Base-by-base conservation (phyloP, 2,797 vertebrate species). In the Diplodus sargus region DNA sequence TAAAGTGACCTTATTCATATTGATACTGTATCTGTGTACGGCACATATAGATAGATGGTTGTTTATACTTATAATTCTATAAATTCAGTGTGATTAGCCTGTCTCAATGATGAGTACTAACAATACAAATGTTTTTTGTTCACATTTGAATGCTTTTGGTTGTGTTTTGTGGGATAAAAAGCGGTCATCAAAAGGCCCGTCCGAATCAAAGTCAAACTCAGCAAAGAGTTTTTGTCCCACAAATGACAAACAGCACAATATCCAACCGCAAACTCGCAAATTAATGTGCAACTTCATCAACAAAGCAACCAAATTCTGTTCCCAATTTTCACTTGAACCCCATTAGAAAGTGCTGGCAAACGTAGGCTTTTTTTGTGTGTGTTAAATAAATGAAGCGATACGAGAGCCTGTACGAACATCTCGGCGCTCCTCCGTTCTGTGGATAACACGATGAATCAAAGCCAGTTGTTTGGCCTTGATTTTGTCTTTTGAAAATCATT, bases 401-500 rank as follows among this genome's bases (percentile, higher is more conserved):
- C 51, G 79, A 45, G 74, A 47, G 28, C 28, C 61, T 74, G 67
- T 49, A 61, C 77, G 81, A 79, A 77, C 69, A 78, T 54, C 67
- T 71, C 70, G n/a, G n/a, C 11, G 28, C 58, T 51, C 65, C 78
- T 81, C 72, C 48, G 45, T 84, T 76, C 63, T 54, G 66, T 42
- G 65, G 48, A 81, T 74, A 85, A 76, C 69, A 67, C 48, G 65
- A 84, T 84, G 74, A 87, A 85, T 87, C 60, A 85, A 84, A 85
- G 76, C 48, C 70, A 77, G 61, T 28, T 88, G 84, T 91, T 91
- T 90, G 87, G 84, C 91, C 87, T 91, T 92, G 91, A 86, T 85
- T 85, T 84, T 52, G 69, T 84, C 81, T 89, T 73, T 87, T 76
- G 71, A 82, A 78, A 51, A 81, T 43, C 0, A 17, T 56, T 68